A percentile compares a stretch with the other conserved stretches of the same genome.
Evolutionary conservation across 2,797 vertebrate genomes (phyloP).

Genomic region (Chelonia mydas): DNA sequence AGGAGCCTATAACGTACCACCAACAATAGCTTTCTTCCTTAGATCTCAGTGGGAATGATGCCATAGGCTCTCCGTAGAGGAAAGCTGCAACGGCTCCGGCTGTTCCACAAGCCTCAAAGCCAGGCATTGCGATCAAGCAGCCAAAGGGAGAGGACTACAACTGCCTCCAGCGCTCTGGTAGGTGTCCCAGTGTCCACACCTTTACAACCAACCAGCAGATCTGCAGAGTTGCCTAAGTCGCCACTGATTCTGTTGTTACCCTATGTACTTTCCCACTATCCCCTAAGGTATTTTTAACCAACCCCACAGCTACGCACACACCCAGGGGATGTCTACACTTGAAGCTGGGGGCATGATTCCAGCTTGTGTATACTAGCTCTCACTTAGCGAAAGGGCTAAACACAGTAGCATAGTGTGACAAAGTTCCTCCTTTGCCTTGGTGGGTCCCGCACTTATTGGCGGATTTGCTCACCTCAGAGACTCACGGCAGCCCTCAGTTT

Average conservation of each 20-base stretch:
- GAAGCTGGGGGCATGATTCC: too few species aligned
- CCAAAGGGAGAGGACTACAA: not conserved
- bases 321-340: too few species aligned
- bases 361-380: too few species aligned
- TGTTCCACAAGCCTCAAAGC: not conserved
- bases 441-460: too few species aligned
- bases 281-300: too few species aligned
- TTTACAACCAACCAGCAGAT: not conserved
- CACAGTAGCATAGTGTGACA: too few species aligned
- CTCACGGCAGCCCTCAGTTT: too few species aligned
- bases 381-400: too few species aligned
- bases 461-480: too few species aligned
- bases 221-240: not conserved
- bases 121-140: not conserved
- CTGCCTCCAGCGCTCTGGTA: not conserved
- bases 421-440: too few species aligned
- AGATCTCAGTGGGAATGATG: not conserved
- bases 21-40: not conserved
- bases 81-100: not conserved
- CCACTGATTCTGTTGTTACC: not conserved
- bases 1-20: not conserved
- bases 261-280: too few species aligned
- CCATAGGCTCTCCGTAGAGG: not conserved
- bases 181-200: not conserved
- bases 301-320: too few species aligned